These are phyloP conservation scores for Orthosia cruda DNA, from an alignment of 2,888 invertebrate species.

Conservation along the genomic window DNA sequence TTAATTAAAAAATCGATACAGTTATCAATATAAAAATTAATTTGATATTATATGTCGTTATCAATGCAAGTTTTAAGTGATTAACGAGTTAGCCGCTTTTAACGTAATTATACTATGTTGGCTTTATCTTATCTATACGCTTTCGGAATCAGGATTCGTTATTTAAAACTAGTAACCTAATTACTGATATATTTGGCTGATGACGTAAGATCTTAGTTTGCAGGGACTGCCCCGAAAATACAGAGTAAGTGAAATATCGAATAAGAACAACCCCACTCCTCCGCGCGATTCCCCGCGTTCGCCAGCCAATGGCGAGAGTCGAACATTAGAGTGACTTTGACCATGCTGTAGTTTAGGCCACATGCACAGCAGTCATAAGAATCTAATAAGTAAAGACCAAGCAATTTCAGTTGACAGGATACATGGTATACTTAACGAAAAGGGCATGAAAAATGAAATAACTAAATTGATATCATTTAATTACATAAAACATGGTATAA, in stretches of 20 bases:
- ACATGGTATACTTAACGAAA: too few species aligned
- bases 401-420: too few species aligned
- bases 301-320: too few species aligned
- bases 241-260: neutral
- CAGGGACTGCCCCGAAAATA: neutral
- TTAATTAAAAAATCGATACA: neutral
- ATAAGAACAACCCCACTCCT: too few species aligned
- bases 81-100: conserved; percentile 8
- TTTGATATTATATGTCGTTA: conserved; percentile 25
- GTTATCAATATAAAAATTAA: conserved; percentile 19
- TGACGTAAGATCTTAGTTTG: neutral
- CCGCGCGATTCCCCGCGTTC: too few species aligned
- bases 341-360: too few species aligned
- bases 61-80: conserved; percentile 31
- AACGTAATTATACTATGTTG: neutral
- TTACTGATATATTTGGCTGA: neutral
- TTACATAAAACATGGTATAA: too few species aligned
- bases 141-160: conserved; percentile 8
- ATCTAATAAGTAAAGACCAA: too few species aligned
- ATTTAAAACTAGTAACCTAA: conserved; percentile 10
- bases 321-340: too few species aligned
- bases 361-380: too few species aligned
- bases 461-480: too few species aligned
- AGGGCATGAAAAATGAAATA: too few species aligned
- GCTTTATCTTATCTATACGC: conserved; percentile 21